A percentile compares a stretch with the other conserved stretches of the same genome.
Conservation (phyloP, 2,888 invertebrate genomes). For the Erebia ligea region DNA sequence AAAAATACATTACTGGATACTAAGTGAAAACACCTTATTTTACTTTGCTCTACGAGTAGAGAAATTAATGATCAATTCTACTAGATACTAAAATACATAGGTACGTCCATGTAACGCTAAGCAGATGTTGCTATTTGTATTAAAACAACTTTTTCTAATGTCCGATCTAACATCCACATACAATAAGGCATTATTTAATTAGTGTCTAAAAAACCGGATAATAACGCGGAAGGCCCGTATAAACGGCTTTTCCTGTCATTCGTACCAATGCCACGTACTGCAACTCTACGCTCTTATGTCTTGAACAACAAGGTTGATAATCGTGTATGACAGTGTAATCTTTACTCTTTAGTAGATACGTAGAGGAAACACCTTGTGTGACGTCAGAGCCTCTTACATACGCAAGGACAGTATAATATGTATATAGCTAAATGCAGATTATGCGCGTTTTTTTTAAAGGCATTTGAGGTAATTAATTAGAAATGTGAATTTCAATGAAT, state of each 20-base stretch:
- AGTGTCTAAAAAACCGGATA: constrained; percentile 37
- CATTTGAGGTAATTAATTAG: constrained; percentile 30
- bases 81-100: neutral
- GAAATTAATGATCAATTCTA: too few relatives aligned
- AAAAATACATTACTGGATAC: too few relatives aligned
- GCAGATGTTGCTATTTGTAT: neutral
- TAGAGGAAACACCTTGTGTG: constrained; percentile 38
- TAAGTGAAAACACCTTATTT: too few relatives aligned
- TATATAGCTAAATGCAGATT: constrained; percentile 33
- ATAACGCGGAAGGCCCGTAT: constrained; percentile 41
- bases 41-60: too few relatives aligned
- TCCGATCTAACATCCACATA: constrained; percentile 19
- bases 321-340: neutral
- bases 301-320: neutral
- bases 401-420: constrained; percentile 34
- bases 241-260: constrained; percentile 37
- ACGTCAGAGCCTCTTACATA: constrained; percentile 28
- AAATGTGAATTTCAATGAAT: constrained; percentile 27
- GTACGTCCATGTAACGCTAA: neutral
- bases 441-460: constrained; percentile 32
- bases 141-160: constrained; percentile 14
- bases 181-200: constrained; percentile 30
- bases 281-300: constrained; percentile 10
- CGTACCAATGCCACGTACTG: constrained; percentile 22
- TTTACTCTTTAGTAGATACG: constrained; percentile 6